A percentile compares a stretch with the other conserved stretches of the same genome.
Conservation (phyloP, 2,888 invertebrate genomes). For the Noctuana brunneofusca region DNA sequence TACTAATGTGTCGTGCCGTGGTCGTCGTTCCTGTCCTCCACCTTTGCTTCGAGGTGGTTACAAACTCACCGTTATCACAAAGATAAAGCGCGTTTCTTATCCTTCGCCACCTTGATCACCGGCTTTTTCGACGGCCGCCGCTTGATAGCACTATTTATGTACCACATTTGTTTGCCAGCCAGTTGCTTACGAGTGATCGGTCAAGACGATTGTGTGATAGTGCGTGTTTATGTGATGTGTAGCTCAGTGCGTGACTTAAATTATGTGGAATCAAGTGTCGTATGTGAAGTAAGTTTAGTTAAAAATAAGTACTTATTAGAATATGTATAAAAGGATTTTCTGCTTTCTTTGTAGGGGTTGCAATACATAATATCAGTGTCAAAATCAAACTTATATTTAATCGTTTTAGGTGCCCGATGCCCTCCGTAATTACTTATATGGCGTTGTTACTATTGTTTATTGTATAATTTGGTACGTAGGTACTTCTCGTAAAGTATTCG, state of each 20-base stretch:
- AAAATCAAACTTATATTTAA: too few relatives aligned
- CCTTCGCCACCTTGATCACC: slow-evolving; percentile 39
- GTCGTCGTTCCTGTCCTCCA: slow-evolving; percentile 43
- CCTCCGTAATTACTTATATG: neutral
- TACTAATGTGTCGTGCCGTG: slow-evolving; percentile 25
- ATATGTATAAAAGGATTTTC: too few relatives aligned
- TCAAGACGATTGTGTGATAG: slow-evolving; percentile 39
- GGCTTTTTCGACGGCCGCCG: slow-evolving; percentile 41
- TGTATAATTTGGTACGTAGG: neutral
- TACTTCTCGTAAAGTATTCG: neutral
- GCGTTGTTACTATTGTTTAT: neutral
- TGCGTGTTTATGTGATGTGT: slow-evolving; percentile 42
- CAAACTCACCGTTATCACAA: slow-evolving; percentile 46
- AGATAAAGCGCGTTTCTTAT: slow-evolving; percentile 44
- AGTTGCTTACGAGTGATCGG: slow-evolving; percentile 40
- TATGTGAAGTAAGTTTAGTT: slow-evolving; percentile 56
- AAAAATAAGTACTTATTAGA: neutral
- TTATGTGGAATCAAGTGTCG: slow-evolving; percentile 71
- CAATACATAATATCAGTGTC: too few relatives aligned
- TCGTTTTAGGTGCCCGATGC: too few relatives aligned
- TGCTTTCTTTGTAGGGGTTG: too few relatives aligned
- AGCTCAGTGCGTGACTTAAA: slow-evolving; percentile 35
- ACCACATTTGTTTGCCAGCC: slow-evolving; percentile 41
- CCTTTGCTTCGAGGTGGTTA: slow-evolving; percentile 43
- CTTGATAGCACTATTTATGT: slow-evolving; percentile 48